Base-by-base conservation (phyloP, 2,888 invertebrate genomes). In the Microctonus brassicae region DNA sequence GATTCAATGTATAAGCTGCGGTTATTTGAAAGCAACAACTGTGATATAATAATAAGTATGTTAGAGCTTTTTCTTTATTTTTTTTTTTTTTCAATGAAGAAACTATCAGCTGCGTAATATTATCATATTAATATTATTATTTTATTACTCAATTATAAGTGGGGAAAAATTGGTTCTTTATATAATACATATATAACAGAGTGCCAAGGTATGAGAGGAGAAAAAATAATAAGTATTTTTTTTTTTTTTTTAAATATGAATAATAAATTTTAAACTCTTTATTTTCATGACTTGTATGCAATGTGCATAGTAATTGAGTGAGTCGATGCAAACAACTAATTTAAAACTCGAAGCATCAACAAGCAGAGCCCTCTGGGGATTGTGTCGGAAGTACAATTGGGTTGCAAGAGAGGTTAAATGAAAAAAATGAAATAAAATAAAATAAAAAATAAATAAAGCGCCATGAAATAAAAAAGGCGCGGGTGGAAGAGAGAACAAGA, bases 271-370 rank as follows among this genome's bases (percentile, higher is more conserved):
- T 47, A 47, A 47, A 20, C 47, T 47, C 17, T 47, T 47, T 47
- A 47, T 47, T 47, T 47, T 6, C 47, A 47, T 47, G 47, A 47
- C 47, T 47, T 47, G 47, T 47, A 47, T 47, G 47, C 47, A 17
- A 67, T 75, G 73, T 29, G 72, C 72, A 73, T 74, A 69, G 62
- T 73, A 72, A 77, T 70, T 72, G 29, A 33, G 33, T n/a, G 17
- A 47, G 47, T 58, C 58, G 53, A 55, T 57, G 57, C 66, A 53
- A 39, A 66, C 53, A 47, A 57, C 17, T 60, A 60, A 69, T 52
- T 61, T 62, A 61, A 62, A 61, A 47, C 62, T 33, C 22, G 47
- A 17, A 26, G 36, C 36, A 29, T 24, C 24, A 39, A 58, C 61
- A 64, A 52, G 66, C 55, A 24, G 11, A 11, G 26, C 22, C 47